These are phyloP conservation scores for Cephus spinipes DNA, from an alignment of 2,888 invertebrate species.

Conservation along the genomic window DNA sequence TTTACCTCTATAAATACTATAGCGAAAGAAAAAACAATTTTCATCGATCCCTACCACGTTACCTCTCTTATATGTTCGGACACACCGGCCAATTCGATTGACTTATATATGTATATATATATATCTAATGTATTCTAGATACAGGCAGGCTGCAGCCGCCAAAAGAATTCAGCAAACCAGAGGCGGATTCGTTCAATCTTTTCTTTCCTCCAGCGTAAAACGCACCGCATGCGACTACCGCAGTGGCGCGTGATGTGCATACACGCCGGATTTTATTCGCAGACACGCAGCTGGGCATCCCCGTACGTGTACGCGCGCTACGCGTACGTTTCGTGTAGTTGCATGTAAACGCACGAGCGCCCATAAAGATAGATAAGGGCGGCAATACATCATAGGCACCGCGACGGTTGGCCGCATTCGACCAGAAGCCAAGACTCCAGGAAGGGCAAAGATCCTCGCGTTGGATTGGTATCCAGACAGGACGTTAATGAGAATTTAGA, in stretches of 20 bases:
- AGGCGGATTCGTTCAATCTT: constrained; percentile 31
- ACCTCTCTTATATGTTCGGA: not conserved
- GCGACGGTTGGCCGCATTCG: constrained; percentile 11
- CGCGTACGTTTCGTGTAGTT: constrained; percentile 13
- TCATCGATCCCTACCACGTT: not conserved
- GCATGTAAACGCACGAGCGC: constrained; percentile 30
- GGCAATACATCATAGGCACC: constrained; percentile 42
- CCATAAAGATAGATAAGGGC: constrained; percentile 44
- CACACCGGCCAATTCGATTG: not conserved
- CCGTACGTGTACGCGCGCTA: constrained; percentile 4
- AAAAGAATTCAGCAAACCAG: constrained; percentile 1
- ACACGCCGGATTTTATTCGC: constrained; percentile 25
- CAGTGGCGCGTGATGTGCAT: constrained; percentile 47
- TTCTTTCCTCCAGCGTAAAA: constrained; percentile 16
- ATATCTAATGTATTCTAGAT: not conserved
- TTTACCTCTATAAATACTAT: not conserved
- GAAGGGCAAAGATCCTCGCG: constrained; percentile 36
- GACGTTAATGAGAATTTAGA: constrained; percentile 19
- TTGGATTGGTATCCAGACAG: constrained; percentile 27
- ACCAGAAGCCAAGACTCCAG: constrained; percentile 9
- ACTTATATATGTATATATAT: not conserved
- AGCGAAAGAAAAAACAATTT: not conserved
- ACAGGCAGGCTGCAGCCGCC: constrained; percentile 36
- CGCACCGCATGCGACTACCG: constrained; percentile 28
- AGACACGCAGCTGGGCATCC: constrained; percentile 5